Percentiles rank a stretch among this genome's conserved stretches.
Evolutionary conservation across 2,888 invertebrate genomes (phyloP).

Genomic region (Drosophila testacea): DNA sequence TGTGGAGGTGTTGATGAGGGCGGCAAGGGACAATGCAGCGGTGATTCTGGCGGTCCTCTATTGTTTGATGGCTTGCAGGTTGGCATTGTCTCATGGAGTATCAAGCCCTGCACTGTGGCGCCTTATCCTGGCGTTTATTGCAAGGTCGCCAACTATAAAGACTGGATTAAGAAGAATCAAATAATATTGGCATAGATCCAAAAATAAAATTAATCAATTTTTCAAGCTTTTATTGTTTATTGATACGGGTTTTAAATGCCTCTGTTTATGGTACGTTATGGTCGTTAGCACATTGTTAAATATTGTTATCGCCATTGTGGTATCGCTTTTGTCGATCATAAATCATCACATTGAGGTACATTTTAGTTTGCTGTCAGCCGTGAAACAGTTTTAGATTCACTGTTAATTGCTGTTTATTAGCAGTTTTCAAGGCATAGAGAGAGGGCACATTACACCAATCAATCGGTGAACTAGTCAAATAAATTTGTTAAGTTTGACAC

Average conservation of each 20-base stretch:
- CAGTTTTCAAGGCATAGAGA: no score
- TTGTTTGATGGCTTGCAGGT: conserved; percentile 79
- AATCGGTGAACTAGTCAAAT: no score
- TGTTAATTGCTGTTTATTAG: no score
- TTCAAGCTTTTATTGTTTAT: background rate
- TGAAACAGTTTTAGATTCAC: no score
- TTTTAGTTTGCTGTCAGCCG: no score
- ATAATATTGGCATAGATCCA: no score
- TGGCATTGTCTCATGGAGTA: conserved; percentile 86
- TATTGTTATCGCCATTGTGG: background rate
- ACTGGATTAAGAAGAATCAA: conserved; percentile 77
- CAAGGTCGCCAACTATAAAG: conserved; percentile 82
- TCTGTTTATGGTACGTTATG: background rate
- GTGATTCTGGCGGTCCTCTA: conserved; percentile 84
- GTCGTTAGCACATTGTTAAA: background rate
- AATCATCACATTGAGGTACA: background rate
- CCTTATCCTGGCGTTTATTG: conserved; percentile 85
- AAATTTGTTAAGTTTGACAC: no score
- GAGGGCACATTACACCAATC: no score
- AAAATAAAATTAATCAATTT: background rate
- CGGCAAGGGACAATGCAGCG: conserved; percentile 83
- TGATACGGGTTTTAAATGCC: background rate
- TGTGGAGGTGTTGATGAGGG: conserved; percentile 83
- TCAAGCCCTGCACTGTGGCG: conserved; percentile 84
- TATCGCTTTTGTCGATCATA: background rate